Base-by-base conservation (phyloP, 1,140 invertebrate genomes). In the Calephelis nemesis region DNA sequence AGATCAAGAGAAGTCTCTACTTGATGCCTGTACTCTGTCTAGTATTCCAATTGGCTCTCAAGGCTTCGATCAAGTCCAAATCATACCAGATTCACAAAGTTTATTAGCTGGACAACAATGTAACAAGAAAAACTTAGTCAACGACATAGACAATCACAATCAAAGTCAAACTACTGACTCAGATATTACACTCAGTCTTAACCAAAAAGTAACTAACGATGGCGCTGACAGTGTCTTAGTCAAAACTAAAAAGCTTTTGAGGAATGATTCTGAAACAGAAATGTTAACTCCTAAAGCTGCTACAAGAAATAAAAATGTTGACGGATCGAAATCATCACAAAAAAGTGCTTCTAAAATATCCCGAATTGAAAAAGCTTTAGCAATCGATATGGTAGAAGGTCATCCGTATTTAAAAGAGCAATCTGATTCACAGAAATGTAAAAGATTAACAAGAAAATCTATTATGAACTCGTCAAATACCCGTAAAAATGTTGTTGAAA, bases 301-400 rank as follows among this genome's bases (percentile, higher is more conserved):
- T 52, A 54, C 39, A 40, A 71, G 45, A 68, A 65, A 62, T 54
- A 74, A 67, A 69, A 11, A 39, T 30, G 5, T 48, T 7, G 70
- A 71, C 6, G 50, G 7, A 11, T 64, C 39, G 10, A 64, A 66
- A 65, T 71, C 79, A 13, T 72, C 45, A 47, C 85, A 82, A 80
- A 91, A 86, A 68, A 64, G 8, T 42, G 67, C 42, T 52, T 69
- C 63, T 30, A 85, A 74, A 66, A 84, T 79, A 70, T 88, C 88
- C 11, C 78, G 89, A 47, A 88, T 92, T 48, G 80, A 88, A 79
- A 88, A 82, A 70, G 77, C 88, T 71, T 70, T 92, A 70, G 83
- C 78, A 8, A 92, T 92, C 42, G 88, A 92, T 70, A 92, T 83
- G 77, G 91, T 92, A 4, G 85, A 92, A 79, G 90, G 90, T 39